Percentiles rank a stretch among this genome's conserved stretches.
These are phyloP conservation scores for Frankliniella fusca DNA, from an alignment of 2,888 invertebrate genomes.

Conservation along the genomic window DNA sequence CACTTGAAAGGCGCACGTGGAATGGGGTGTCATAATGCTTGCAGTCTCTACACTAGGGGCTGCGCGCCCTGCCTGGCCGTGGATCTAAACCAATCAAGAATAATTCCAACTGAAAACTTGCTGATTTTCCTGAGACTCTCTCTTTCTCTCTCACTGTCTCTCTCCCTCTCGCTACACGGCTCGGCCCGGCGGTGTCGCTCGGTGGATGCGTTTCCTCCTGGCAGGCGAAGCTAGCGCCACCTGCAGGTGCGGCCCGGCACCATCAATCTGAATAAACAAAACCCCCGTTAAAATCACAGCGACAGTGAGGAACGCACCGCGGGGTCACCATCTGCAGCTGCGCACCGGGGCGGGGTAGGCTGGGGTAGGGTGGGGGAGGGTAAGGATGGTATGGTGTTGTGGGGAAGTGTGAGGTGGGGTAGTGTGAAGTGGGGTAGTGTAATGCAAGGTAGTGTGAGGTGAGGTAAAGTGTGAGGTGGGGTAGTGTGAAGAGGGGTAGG, in stretches of 20 bases:
- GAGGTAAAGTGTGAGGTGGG: too few species aligned
- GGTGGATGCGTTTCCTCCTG: neutral
- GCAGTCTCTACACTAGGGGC: neutral
- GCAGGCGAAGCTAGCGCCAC: too few species aligned
- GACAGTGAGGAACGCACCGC: neutral
- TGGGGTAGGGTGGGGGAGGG: too few species aligned
- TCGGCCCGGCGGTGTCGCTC: neutral
- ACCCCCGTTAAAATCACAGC: slow-evolving; percentile 20
- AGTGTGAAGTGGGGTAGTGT: too few species aligned
- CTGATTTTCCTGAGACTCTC: neutral
- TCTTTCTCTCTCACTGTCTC: neutral
- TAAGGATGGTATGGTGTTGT: too few species aligned
- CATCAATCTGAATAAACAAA: slow-evolving; percentile 16
- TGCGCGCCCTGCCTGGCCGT: neutral
- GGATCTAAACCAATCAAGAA: neutral
- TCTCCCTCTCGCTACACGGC: neutral
- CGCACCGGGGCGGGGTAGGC: too few species aligned
- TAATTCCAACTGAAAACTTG: neutral
- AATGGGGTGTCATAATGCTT: neutral
- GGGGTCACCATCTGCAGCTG: too few species aligned
- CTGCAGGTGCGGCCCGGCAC: too few species aligned
- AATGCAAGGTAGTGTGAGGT: too few species aligned
- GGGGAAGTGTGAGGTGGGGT: too few species aligned
- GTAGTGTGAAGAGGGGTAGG: too few species aligned
- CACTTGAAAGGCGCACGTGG: neutral